These are phyloP conservation scores for Alethe diademata DNA, from an alignment of 2,113 vertebrate genomes.

Conservation along the genomic window DNA sequence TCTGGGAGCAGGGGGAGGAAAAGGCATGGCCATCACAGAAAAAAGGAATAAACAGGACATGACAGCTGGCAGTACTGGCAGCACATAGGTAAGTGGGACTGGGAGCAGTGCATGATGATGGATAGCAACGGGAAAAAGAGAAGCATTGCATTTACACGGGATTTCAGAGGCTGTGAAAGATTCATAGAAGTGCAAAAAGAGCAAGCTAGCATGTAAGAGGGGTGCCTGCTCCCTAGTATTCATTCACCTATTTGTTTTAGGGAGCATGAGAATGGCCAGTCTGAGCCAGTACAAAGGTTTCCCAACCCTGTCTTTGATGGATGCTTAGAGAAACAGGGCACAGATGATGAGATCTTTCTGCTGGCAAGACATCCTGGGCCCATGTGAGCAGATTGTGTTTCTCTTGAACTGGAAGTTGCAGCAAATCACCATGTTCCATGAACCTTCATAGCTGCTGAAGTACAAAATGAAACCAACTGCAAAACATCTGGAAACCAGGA, in stretches of 20 bases:
- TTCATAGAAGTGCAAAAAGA: background rate
- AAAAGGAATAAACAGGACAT: background rate
- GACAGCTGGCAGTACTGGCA: background rate
- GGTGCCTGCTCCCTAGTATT: background rate
- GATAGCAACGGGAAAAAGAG: background rate
- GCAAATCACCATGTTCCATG: background rate
- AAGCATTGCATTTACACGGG: background rate
- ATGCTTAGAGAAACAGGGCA: background rate
- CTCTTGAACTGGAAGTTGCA: background rate
- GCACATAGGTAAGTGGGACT: background rate
- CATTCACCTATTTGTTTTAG: background rate
- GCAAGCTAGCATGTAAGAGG: background rate
- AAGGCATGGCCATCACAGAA: background rate
- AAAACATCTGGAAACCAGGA: background rate
- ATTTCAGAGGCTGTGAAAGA: background rate
- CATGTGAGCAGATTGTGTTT: background rate
- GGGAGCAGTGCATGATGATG: background rate
- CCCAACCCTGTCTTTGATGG: background rate
- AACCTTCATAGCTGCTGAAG: background rate
- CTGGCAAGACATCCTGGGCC: background rate
- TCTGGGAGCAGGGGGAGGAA: background rate
- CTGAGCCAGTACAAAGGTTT: background rate
- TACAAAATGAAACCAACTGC: background rate
- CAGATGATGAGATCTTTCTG: background rate
- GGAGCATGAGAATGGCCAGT: background rate